A percentile compares a stretch with the other conserved stretches of the same genome.
Evolutionary conservation across 2,113 vertebrate genomes (phyloP).

Genomic region (Pluvianellus socialis): DNA sequence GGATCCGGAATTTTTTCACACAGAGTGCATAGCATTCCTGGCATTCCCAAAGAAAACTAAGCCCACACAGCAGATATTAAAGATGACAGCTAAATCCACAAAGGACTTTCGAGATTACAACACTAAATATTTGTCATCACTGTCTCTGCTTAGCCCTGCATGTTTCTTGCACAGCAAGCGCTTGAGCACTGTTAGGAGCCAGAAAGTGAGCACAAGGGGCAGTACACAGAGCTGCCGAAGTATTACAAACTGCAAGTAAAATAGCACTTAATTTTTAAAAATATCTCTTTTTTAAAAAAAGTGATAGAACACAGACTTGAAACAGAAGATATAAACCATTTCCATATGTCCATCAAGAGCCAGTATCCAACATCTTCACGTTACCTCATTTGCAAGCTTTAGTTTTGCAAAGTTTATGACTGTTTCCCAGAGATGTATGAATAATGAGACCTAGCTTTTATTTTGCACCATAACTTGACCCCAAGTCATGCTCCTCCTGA

Average conservation of each 20-base stretch:
- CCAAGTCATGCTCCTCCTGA: background rate
- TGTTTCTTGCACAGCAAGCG: background rate
- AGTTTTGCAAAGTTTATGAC: background rate
- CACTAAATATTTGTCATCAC: background rate
- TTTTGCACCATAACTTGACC: background rate
- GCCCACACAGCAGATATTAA: background rate
- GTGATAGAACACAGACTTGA: background rate
- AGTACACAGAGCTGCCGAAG: background rate
- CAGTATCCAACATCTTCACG: background rate
- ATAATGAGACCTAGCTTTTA: background rate
- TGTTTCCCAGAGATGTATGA: rapidly evolving
- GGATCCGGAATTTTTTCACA: background rate
- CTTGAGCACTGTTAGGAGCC: background rate
- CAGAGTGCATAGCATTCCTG: background rate
- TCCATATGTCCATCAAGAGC: background rate
- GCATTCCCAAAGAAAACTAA: background rate
- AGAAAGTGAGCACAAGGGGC: background rate
- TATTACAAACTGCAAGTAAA: background rate
- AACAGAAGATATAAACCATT: background rate
- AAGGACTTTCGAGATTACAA: background rate
- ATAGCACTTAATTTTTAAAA: background rate
- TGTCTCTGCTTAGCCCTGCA: background rate
- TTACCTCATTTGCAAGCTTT: background rate
- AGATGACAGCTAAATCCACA: background rate
- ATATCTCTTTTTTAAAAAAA: background rate